Evolutionary conservation across 2,113 vertebrate genomes (phyloP).

Genomic region (Glaucidium brasilianum): DNA sequence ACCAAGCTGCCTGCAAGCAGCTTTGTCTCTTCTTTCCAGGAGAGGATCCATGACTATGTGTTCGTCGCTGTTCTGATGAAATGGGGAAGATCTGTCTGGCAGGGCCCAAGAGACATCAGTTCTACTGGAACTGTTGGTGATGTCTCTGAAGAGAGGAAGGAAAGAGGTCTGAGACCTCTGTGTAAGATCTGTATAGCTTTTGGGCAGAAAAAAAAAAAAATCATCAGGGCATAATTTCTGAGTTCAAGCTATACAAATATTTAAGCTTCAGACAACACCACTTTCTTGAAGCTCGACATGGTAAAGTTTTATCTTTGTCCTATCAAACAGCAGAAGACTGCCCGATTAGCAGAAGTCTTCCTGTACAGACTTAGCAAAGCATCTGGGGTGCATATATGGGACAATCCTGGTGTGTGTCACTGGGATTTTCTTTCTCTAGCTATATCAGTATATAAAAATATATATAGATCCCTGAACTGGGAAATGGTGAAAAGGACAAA

Average conservation of each 20-base stretch:
- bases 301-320: neutral
- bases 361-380: neutral
- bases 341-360: neutral
- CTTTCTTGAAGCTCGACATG: neutral
- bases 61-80: neutral
- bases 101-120: accelerated
- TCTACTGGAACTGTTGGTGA: neutral
- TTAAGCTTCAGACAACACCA: neutral
- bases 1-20: neutral
- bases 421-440: neutral
- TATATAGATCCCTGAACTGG: neutral
- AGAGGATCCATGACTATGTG: accelerated
- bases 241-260: accelerated
- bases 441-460: neutral
- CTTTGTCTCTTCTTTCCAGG: neutral
- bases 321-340: neutral
- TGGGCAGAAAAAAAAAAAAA: neutral
- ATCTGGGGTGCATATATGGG: neutral
- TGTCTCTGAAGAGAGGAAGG: neutral
- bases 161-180: neutral
- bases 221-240: neutral
- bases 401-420: neutral
- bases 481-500: neutral
- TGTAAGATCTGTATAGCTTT: neutral
- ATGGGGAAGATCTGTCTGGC: neutral